Conservation (phyloP, 1,140 invertebrate genomes). For the Drosophila asahinai region DNA sequence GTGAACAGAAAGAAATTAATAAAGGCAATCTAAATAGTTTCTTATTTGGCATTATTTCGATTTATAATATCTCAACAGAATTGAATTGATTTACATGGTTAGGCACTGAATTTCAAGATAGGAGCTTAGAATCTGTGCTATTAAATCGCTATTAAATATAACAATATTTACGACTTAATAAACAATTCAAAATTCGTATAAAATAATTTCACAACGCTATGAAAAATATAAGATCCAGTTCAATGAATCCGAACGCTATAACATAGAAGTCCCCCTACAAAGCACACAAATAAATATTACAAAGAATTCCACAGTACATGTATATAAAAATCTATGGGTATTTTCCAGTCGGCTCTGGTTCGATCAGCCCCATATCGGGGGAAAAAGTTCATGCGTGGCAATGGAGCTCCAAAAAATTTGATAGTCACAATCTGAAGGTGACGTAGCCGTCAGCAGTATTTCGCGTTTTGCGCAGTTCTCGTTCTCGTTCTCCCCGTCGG, state of each 20-base stretch:
- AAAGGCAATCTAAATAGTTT: too few species aligned
- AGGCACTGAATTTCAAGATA: too few species aligned
- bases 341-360: slow-evolving; percentile 24
- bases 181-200: background rate
- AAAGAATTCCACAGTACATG: background rate
- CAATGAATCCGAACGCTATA: background rate
- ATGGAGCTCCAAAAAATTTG: slow-evolving; percentile 34
- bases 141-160: too few species aligned
- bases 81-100: too few species aligned
- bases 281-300: background rate
- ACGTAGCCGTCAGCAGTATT: slow-evolving; percentile 56
- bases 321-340: slow-evolving; percentile 9
- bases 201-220: background rate
- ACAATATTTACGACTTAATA: too few species aligned
- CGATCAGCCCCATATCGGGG: slow-evolving; percentile 14
- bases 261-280: too few species aligned
- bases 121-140: background rate
- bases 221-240: background rate
- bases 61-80: too few species aligned
- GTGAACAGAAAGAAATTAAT: background rate
- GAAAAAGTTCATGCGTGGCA: slow-evolving; percentile 55
- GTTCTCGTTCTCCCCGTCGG: slow-evolving; percentile 29
- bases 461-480: slow-evolving; percentile 59
- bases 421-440: slow-evolving; percentile 58
- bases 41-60: too few species aligned